Evolutionary conservation across 2,113 vertebrate genomes (phyloP), one percentile per base, ranked within the genome.

Genomic region (Tachysurus vachellii): DNA sequence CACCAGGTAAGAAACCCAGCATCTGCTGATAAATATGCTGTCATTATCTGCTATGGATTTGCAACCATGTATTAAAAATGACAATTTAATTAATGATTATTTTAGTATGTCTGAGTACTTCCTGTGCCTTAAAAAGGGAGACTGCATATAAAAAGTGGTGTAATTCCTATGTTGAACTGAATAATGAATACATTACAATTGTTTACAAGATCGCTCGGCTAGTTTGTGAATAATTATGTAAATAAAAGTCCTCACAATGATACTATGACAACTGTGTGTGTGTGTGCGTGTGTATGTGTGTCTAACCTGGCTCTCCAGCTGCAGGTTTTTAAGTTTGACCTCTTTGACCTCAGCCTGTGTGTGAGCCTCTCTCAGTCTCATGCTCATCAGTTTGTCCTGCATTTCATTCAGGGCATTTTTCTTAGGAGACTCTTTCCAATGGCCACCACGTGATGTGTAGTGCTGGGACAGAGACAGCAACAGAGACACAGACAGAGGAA

Each of bases 361-460:
- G 92, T 97, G 96, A 13, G 96, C 96, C 92, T 98, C 97, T n/a
- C 96, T 94, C 90, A 98, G 94, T 13, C 96, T 94, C 76, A 96
- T 92, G 0, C 94, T 95, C 97, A 98, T 97, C 92, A 97, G 93
- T 88, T 97, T 97, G 83, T 98, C 97, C 93, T 98, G 97, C 89
- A 98, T 93, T 91, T 97, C 97, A 23, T 96, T 96, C 91, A 97
- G 91, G 1, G 96, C 95, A 81, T 96, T 96, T 92, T 97, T 97
- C 92, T 97, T 96, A 0, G 97, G 97, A 13, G 97, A 98, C 68
- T 97, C 97, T 91, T 97, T 98, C 97, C 97, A 97, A 92, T 96
- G 96, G 66, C 96, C 94, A 3, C 96, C 95, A 16, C 96, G 95
- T 64, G 96, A 95, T 92, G 96, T 94, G 28, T 97, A 96, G 80